phyloP scores from a whole-genome alignment of 2,113 vertebrate genomes.

The Pontoporia blainvillei region DNA sequence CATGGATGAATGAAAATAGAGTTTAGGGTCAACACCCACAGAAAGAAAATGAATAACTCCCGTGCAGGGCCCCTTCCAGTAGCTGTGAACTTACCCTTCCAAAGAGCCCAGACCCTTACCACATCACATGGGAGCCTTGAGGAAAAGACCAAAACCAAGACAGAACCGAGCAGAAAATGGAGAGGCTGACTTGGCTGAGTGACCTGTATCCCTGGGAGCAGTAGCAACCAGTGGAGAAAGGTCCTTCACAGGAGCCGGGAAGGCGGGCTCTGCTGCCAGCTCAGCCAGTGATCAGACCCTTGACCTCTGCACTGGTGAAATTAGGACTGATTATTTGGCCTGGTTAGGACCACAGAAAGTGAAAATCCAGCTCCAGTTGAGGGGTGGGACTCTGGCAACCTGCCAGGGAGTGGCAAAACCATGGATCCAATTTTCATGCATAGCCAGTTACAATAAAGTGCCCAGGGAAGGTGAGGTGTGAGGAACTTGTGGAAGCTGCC shows the following conservation, averaged over 20 bases:
- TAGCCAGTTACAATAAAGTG: neutral
- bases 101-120: neutral
- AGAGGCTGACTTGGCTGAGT: neutral
- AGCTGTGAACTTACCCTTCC: neutral
- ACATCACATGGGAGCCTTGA: neutral
- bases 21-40: neutral
- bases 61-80: neutral
- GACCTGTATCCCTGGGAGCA: neutral
- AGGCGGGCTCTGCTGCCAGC: neutral
- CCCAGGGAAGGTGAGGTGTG: neutral
- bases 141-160: neutral
- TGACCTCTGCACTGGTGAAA: neutral
- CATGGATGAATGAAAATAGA: neutral
- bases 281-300: neutral
- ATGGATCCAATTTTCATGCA: neutral
- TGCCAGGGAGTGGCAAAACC: neutral
- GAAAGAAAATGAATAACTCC: neutral
- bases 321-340: neutral
- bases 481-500: no score
- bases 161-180: neutral
- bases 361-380: neutral
- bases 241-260: neutral
- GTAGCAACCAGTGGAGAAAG: neutral
- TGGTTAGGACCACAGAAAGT: rapidly evolving
- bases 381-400: neutral